Evolutionary conservation across 23 tunicate species (phyloP).

Genomic region (Styela clava): DNA sequence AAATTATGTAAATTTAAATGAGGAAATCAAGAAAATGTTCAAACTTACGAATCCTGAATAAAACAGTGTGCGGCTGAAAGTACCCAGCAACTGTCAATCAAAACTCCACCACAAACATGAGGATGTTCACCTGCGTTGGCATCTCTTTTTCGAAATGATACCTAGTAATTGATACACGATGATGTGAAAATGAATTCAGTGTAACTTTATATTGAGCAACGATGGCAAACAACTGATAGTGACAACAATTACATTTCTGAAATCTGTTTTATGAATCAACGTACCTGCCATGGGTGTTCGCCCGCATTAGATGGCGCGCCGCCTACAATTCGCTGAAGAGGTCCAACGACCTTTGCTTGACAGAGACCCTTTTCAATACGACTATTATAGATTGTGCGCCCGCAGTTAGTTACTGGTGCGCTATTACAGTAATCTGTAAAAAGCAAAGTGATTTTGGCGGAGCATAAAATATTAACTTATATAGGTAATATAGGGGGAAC

Average conservation of each 20-base stretch:
- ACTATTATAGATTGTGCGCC: neutral
- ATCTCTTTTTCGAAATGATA: neutral
- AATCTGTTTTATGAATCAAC: no score
- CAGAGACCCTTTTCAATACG: neutral
- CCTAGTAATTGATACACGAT: neutral
- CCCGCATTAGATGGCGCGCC: neutral
- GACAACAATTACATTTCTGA: no score
- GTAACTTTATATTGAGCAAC: neutral
- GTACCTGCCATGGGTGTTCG: conserved; percentile 7
- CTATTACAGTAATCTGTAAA: neutral
- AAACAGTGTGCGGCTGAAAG: conserved; percentile 1
- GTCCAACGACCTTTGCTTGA: neutral
- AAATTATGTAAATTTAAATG: no score
- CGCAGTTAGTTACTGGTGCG: neutral
- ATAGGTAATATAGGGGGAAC: no score
- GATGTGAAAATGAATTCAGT: neutral
- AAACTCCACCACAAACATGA: conserved; percentile 1
- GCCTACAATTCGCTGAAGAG: neutral
- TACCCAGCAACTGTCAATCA: conserved; percentile 15
- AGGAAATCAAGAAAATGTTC: no score
- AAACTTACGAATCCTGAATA: neutral
- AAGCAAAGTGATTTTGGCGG: neutral
- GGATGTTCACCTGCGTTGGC: neutral
- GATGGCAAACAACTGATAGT: no score
- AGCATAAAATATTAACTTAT: neutral